Conservation (phyloP, 2,888 invertebrate species). For the Physocephala rufipes region DNA sequence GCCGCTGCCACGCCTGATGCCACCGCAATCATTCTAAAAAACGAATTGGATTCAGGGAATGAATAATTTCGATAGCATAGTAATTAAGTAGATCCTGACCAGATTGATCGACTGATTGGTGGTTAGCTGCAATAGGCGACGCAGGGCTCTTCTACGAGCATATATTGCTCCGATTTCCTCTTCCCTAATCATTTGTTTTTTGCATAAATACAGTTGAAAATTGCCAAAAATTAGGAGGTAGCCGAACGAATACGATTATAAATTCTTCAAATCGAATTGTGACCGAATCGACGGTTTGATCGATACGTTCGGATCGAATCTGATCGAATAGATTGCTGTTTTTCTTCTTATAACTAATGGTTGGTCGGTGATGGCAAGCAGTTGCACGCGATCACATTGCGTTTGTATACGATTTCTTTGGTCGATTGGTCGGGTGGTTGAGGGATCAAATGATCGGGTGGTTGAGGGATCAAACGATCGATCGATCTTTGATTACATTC, state of each 20-base stretch:
- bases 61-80: constrained; percentile 20
- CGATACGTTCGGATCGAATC: no score
- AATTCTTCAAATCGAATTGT: constrained; percentile 26
- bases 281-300: neutral
- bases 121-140: neutral
- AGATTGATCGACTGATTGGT: constrained; percentile 3
- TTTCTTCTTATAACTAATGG: neutral
- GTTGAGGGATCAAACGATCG: neutral
- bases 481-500: constrained; percentile 14
- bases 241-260: neutral
- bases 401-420: constrained; percentile 23
- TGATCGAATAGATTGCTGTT: no score
- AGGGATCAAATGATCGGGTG: neutral
- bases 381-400: neutral
- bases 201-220: neutral
- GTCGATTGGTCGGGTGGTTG: neutral
- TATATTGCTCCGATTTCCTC: no score
- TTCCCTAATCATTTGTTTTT: constrained; percentile 12
- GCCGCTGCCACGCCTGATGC: no score
- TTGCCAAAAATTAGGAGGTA: constrained; percentile 9
- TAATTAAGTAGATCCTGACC: constrained; percentile 10
- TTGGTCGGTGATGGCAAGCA: no score
- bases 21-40: neutral
- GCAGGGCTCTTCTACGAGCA: neutral
- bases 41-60: neutral